Evolutionary conservation across 2,113 vertebrate genomes (phyloP).

Genomic region (Megaceryle torquata): DNA sequence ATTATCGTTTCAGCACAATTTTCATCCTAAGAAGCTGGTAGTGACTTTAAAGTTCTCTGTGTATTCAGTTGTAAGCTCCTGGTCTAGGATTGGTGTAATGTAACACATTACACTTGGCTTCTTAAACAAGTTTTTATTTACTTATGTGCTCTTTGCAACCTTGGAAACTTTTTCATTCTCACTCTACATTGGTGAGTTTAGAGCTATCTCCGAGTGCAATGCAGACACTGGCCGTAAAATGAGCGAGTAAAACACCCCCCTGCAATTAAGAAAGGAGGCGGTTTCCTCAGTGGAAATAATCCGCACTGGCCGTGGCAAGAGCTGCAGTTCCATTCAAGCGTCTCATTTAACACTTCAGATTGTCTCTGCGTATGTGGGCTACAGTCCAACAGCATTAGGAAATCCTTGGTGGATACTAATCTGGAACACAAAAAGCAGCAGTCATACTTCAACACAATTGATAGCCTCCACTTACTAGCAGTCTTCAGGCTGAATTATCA

Average conservation of each 20-base stretch:
- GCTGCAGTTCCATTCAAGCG: neutral
- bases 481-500: slow-evolving; percentile 31
- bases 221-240: neutral
- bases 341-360: slow-evolving; percentile 49
- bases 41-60: neutral
- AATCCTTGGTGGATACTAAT: slow-evolving; percentile 63
- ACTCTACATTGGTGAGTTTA: neutral
- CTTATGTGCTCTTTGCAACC: neutral
- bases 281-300: slow-evolving; percentile 40
- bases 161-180: slow-evolving; percentile 4
- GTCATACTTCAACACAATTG: slow-evolving; percentile 62
- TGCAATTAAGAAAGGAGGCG: slow-evolving; percentile 36
- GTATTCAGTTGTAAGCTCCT: slow-evolving; percentile 3
- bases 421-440: slow-evolving; percentile 63
- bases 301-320: neutral
- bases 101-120: neutral
- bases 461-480: slow-evolving; percentile 32
- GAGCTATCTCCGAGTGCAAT: neutral
- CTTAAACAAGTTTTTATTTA: neutral
- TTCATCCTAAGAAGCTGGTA: slow-evolving; percentile 4
- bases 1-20: neutral
- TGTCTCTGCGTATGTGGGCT: slow-evolving; percentile 52
- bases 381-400: slow-evolving; percentile 59
- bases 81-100: neutral
- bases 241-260: neutral